Evolutionary conservation across 2,888 invertebrate species (phyloP), one percentile per base, ranked within the genome.

Genomic region (Sclerodermus sp.): DNA sequence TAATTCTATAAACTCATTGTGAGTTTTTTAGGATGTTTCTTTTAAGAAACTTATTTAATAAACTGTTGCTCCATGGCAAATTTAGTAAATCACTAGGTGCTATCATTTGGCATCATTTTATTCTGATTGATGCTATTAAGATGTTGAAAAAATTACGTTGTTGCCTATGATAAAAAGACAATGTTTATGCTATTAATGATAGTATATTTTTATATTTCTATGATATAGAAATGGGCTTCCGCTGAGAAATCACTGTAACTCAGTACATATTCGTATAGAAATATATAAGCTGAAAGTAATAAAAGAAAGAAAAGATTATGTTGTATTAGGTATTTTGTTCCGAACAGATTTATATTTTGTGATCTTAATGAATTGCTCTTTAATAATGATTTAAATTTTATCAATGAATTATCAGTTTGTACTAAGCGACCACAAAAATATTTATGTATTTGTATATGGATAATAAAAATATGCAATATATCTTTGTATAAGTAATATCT

Each of bases 181-280:
- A 31, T 31, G 6, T 34, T 34, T 34, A 13, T 4, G 14, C 12
- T 34, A 34, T 13, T 34, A 4, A 34, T 13, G 10, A 10, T 34
- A 10, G 10, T 14, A 34, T 14, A 34, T 12, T 13, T 36, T 51
- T 50, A 9, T 46, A 32, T 49, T 31, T 31, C 30, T 45, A 47
- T 23, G 15, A 45, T 48, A 15, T 53, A 36, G 16, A 15, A 44
- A 44, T 31, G 59, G 66, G 63, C 62, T 63, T 62, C 66, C 65
- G 55, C 42, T 52, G 52, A 45, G 49, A 51, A 49, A 42, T 47
- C 38, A 56, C 34, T 53, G 47, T 48, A 46, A 51, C 42, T 59
- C 8, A 8, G 23, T 23, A 23, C 23, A 23, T 23, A 8, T 14
- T 41, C 49, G 45, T 46, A 40, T 16, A 36, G 14, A 40, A 38